Base-by-base conservation (phyloP, 1,140 invertebrate genomes). In the Apolygus lucorum region DNA sequence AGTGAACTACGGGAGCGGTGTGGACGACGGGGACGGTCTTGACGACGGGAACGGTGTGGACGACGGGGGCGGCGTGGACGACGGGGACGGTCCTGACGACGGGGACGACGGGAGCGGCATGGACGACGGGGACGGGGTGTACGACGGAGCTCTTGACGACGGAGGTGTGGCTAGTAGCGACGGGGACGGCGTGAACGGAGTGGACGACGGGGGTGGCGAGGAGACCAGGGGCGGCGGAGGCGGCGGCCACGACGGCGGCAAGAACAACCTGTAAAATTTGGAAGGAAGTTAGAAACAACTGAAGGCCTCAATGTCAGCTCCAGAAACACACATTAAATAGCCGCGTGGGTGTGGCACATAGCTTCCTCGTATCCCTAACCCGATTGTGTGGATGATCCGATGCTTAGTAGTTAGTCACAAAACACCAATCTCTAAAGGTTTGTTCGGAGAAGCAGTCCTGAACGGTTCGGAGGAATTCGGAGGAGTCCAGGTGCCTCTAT, bases 161-260 rank as follows among this genome's bases (percentile, higher is more conserved):
- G 26, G 63, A 52, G 21, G 70, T 27, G 69, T 73, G 72, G 59
- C 65, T 66, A 52, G 69, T 70, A n/a, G 70, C 69, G n/a, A 70
- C 52, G 1, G 69, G 62, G 25, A 66, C 63, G 11, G 54, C 54
- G 54, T 59, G 54, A 17, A 49, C 34, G 34, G 68, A 67, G 1
- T 42, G 67, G 21, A 34, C 25, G 17, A 63, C 64, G 8, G 71
- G 59, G 1, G 76, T 76, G 1, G 76, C 76, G 65, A 79, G 77
- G 24, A 76, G 73, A 2, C 76, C 54, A 24, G 76, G 78, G 71
- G 78, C 77, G 62, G 81, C 81, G 52, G 79, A 79, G 68, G 82
- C 83, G 74, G 79, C 82, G 70, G 83, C 83, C 76, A 84, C 76
- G 73, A 84, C 72, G 70, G 81, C 80, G 65, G 78, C 76, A 76